Conservation (phyloP, 1,140 invertebrate species). For the Nixonia krombeini region DNA sequence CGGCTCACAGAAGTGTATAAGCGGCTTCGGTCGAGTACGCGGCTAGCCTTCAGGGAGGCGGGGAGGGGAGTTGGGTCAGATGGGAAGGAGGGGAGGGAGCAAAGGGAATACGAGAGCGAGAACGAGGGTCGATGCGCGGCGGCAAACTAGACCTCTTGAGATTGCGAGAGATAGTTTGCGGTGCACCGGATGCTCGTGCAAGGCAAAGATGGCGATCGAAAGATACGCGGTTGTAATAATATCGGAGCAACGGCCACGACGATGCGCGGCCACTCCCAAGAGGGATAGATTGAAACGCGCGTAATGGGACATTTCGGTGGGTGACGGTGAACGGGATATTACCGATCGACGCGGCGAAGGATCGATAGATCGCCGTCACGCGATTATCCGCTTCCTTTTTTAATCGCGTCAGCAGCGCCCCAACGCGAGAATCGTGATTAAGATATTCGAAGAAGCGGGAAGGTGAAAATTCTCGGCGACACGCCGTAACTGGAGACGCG, state of each 20-base stretch:
- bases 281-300: no score
- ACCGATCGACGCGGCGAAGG: no score
- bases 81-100: no score
- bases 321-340: constrained; percentile 31
- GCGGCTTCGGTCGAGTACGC: no score
- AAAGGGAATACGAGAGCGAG: no score
- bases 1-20: no score
- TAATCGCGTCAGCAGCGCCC: neutral
- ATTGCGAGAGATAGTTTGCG: constrained; percentile 51
- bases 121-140: constrained; percentile 26
- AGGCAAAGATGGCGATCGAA: constrained; percentile 55
- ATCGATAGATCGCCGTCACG: neutral
- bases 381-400: no score
- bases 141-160: constrained; percentile 46
- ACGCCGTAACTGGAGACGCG: constrained; percentile 23
- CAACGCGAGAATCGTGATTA: constrained; percentile 25
- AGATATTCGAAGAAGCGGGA: constrained; percentile 14
- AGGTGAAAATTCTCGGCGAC: constrained; percentile 24
- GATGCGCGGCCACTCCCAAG: constrained; percentile 40
- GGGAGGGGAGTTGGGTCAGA: no score
- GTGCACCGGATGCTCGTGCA: constrained; percentile 53
- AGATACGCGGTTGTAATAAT: constrained; percentile 63
- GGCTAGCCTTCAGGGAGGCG: no score
- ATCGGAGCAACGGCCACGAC: constrained; percentile 62
- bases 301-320: no score